These are phyloP conservation scores for Agrochola circellaris DNA, from an alignment of 2,888 invertebrate species.

Conservation along the genomic window DNA sequence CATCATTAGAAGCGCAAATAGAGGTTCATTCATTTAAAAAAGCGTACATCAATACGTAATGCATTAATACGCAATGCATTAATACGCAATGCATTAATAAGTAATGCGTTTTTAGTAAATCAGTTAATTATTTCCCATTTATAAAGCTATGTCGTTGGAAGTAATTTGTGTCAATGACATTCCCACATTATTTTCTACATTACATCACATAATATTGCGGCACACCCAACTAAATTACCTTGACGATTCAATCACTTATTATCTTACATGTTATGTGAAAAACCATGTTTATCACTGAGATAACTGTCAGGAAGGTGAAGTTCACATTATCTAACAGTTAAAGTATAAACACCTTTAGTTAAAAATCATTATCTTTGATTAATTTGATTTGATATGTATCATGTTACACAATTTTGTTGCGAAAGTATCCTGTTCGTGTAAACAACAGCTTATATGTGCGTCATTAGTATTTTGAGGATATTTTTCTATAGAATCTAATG, in stretches of 20 bases:
- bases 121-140: too few species aligned
- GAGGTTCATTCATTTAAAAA: too few species aligned
- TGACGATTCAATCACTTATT: constrained; percentile 62
- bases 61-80: too few species aligned
- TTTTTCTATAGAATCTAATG: neutral
- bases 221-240: constrained; percentile 50
- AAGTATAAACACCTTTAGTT: constrained; percentile 54
- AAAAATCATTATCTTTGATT: constrained; percentile 46
- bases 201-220: constrained; percentile 16
- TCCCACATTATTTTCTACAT: constrained; percentile 4
- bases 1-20: too few species aligned
- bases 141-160: neutral
- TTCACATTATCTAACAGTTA: constrained; percentile 72
- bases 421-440: constrained; percentile 30
- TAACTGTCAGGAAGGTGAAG: constrained; percentile 77
- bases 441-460: neutral
- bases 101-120: too few species aligned
- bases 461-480: neutral
- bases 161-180: neutral
- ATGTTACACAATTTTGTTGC: constrained; percentile 54
- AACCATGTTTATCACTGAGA: constrained; percentile 65
- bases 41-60: too few species aligned
- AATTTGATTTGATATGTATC: constrained; percentile 47
- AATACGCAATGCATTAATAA: too few species aligned
- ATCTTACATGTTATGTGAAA: constrained; percentile 56